phyloP scores from a whole-genome alignment of 2,797 vertebrate species.

The Denticeps clupeoides region DNA sequence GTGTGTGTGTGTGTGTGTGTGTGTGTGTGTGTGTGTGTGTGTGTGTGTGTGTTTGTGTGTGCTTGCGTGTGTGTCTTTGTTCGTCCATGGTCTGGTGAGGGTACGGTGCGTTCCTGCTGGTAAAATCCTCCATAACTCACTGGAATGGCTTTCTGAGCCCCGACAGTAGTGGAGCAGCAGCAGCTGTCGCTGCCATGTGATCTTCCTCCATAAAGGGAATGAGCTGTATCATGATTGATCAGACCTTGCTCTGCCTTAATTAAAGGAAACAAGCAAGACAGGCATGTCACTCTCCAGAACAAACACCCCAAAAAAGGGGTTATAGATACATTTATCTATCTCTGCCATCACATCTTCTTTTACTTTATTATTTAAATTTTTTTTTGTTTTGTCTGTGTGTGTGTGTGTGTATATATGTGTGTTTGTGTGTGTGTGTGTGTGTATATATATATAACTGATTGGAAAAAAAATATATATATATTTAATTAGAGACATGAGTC shows the following conservation, averaged over 20 bases:
- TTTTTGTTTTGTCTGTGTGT: too few species aligned
- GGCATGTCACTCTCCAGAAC: conserved; percentile 18
- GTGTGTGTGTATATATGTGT: too few species aligned
- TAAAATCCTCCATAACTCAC: conserved; percentile 20
- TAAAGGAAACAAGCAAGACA: conserved; percentile 35
- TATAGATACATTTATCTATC: background rate
- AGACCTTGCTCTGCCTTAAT: conserved; percentile 42
- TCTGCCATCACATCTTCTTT: background rate
- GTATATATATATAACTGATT: too few species aligned
- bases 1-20: conserved; percentile 2
- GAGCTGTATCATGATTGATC: conserved; percentile 50
- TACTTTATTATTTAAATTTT: conserved; percentile 2
- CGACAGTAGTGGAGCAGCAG: too few species aligned
- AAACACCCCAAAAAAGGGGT: too few species aligned
- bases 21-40: background rate
- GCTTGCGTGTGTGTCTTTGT: background rate
- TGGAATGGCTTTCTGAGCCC: conserved; percentile 11
- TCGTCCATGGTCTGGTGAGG: background rate
- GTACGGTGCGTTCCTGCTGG: background rate
- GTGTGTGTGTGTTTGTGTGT: background rate
- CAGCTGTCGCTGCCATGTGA: conserved; percentile 34
- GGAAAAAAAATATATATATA: too few species aligned
- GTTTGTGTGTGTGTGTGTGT: too few species aligned
- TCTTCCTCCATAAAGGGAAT: conserved; percentile 26
- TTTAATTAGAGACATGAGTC: too few species aligned